phyloP scores from a whole-genome alignment of 2,888 invertebrate species.

The Stenodera caucasica region DNA sequence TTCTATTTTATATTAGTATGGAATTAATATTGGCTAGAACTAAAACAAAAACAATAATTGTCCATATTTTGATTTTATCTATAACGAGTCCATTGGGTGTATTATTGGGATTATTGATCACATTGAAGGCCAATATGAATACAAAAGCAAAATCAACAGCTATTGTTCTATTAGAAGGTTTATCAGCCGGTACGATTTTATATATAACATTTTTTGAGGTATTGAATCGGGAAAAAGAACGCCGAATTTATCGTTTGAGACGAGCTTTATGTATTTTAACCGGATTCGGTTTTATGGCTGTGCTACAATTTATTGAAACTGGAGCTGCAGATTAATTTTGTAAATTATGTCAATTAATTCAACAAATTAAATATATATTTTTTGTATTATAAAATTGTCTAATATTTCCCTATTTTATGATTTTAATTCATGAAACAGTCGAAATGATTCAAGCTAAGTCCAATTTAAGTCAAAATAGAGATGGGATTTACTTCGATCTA shows the following conservation, averaged over 20 bases:
- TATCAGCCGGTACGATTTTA: conserved; percentile 59
- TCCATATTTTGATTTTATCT: conserved; percentile 56
- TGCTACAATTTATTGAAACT: conserved; percentile 33
- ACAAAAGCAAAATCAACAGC: conserved; percentile 52
- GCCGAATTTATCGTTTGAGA: conserved; percentile 48
- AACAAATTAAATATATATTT: not conserved
- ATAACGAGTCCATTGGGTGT: conserved; percentile 59
- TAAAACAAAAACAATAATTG: conserved; percentile 49
- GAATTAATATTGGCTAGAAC: conserved; percentile 57
- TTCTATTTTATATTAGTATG: conserved; percentile 60
- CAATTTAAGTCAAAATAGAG: no score
- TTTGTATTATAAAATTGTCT: no score
- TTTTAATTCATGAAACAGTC: no score
- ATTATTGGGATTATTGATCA: conserved; percentile 55
- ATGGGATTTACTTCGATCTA: no score
- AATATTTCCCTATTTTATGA: no score
- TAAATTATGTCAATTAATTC: not conserved
- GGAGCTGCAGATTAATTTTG: not conserved
- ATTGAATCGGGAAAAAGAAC: conserved; percentile 55
- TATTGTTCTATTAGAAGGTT: conserved; percentile 55
- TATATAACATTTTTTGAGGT: conserved; percentile 61
- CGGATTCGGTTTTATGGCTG: conserved; percentile 53
- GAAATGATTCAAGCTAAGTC: no score
- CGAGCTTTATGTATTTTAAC: conserved; percentile 51
- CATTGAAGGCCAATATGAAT: conserved; percentile 50